A percentile compares a stretch with the other conserved stretches of the same genome.
These are phyloP conservation scores for Tanypteryx hageni DNA, from an alignment of 2,888 invertebrate genomes.

Conservation along the genomic window DNA sequence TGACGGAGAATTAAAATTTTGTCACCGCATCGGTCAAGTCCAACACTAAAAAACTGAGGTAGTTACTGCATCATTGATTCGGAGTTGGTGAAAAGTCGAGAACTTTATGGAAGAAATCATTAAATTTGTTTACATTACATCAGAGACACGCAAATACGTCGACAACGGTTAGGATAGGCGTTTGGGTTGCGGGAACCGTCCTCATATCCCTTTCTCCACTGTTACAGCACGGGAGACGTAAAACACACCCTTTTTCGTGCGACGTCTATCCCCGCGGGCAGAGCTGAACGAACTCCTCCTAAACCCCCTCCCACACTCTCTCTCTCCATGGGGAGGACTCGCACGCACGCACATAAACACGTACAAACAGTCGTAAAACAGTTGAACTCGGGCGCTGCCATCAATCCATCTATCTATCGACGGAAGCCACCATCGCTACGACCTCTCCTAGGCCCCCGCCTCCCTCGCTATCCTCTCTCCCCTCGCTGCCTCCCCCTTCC, in stretches of 20 bases:
- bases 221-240: background rate
- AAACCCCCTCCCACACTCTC: background rate
- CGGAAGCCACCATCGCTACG: background rate
- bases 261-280: constrained; percentile 6
- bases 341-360: background rate
- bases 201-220: background rate
- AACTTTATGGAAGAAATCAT: no score
- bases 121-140: no score
- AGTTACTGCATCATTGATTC: no score
- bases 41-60: no score
- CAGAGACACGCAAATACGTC: no score
- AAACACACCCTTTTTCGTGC: background rate
- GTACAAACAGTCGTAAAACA: background rate
- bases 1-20: no score
- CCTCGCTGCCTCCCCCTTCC: background rate
- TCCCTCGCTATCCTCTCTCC: no score
- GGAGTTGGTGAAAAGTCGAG: no score
- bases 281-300: background rate
- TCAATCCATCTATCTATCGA: constrained; percentile 10
- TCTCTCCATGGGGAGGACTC: background rate
- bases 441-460: background rate
- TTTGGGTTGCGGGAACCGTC: no score
- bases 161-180: no score
- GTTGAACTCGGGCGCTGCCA: background rate
- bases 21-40: no score